A percentile compares a stretch with the other conserved stretches of the same genome.
These are phyloP conservation scores for Drosophila borborema DNA, from an alignment of 2,888 invertebrate species.

Conservation along the genomic window DNA sequence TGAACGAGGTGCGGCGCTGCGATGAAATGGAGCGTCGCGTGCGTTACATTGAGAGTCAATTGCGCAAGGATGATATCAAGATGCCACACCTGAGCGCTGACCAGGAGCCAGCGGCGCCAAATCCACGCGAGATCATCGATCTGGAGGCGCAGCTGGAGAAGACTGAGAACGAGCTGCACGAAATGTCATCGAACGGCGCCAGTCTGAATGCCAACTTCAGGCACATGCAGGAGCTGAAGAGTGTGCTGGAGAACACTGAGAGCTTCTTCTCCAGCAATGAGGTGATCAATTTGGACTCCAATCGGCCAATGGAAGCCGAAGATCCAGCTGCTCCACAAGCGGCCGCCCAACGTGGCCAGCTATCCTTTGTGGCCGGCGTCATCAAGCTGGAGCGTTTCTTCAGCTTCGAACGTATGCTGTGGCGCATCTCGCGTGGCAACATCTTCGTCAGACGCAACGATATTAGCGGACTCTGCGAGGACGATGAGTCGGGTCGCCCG, in stretches of 20 bases:
- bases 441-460: constrained; percentile 93
- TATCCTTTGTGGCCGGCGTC: constrained; percentile 93
- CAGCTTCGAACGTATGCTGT: constrained; percentile 94
- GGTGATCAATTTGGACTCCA: constrained; percentile 79
- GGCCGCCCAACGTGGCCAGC: constrained; percentile 82
- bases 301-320: constrained; percentile 90
- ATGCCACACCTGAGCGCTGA: constrained; percentile 89
- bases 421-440: constrained; percentile 94
- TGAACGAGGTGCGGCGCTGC: constrained; percentile 92
- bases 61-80: constrained; percentile 90
- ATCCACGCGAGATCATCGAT: constrained; percentile 92
- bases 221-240: constrained; percentile 95
- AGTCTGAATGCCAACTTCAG: constrained; percentile 96
- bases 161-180: constrained; percentile 97
- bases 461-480: constrained; percentile 90
- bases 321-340: constrained; percentile 84
- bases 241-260: constrained; percentile 96
- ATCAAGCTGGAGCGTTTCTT: constrained; percentile 92
- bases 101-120: constrained; percentile 89
- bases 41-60: constrained; percentile 91
- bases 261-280: constrained; percentile 83
- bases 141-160: constrained; percentile 95
- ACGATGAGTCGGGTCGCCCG: constrained; percentile 89
- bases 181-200: constrained; percentile 96
- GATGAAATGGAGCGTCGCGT: constrained; percentile 94